Evolutionary conservation across 2,888 invertebrate genomes (phyloP).

Genomic region (Cecidostiba fungosa): DNA sequence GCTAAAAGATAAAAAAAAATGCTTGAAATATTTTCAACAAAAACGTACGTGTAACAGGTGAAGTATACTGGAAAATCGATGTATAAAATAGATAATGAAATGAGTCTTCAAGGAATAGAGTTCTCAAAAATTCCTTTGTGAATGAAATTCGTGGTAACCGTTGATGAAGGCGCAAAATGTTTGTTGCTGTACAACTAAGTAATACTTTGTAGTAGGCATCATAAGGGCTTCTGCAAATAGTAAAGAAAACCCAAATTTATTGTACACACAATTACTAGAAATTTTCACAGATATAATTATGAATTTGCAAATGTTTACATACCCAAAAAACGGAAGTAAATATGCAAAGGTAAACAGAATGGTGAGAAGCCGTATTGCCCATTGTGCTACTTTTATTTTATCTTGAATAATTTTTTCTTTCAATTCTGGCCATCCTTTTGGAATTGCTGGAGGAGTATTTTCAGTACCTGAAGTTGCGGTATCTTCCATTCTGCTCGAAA

Average conservation of each 20-base stretch:
- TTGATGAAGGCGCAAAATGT: constrained; percentile 96
- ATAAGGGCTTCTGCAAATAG: constrained; percentile 84
- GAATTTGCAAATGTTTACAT: constrained; percentile 78
- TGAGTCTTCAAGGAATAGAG: constrained; percentile 93
- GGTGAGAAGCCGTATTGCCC: constrained; percentile 92
- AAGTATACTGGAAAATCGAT: constrained; percentile 94
- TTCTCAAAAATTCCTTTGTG: constrained; percentile 90
- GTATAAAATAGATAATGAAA: constrained; percentile 98
- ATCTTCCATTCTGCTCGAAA: constrained; percentile 72
- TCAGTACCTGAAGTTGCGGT: constrained; percentile 67
- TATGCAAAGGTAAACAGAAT: constrained; percentile 92
- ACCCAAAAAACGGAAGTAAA: constrained; percentile 94
- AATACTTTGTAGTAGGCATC: constrained; percentile 95
- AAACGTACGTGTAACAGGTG: constrained; percentile 90
- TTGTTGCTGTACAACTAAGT: constrained; percentile 96
- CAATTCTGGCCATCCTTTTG: constrained; percentile 84
- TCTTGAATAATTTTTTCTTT: constrained; percentile 89
- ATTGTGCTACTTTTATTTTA: constrained; percentile 93
- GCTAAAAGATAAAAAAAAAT: neutral
- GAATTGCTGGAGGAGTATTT: constrained; percentile 67
- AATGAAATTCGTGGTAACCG: constrained; percentile 92
- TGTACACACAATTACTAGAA: constrained; percentile 8
- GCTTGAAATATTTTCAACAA: neutral
- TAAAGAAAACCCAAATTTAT: constrained; percentile 18
- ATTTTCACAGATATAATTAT: constrained; percentile 38